phyloP scores from a whole-genome alignment of 2,113 vertebrate species.

The Caranx ignobilis region DNA sequence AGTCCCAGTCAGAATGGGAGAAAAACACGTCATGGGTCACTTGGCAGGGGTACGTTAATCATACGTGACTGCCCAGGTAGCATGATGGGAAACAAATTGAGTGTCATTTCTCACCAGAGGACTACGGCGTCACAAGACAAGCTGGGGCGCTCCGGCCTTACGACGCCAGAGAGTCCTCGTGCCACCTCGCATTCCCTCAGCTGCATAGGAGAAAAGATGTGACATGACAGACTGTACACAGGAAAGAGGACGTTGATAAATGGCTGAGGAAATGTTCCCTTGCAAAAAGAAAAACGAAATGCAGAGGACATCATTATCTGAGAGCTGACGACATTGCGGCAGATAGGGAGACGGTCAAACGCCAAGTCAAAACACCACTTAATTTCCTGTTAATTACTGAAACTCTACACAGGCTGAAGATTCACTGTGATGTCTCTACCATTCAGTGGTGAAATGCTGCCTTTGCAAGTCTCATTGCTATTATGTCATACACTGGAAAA shows the following conservation, averaged over 20 bases:
- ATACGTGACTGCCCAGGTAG: conserved; percentile 71
- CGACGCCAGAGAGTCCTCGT: conserved; percentile 24
- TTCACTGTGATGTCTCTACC: background rate
- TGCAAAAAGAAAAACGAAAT: conserved; percentile 34
- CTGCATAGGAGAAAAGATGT: conserved; percentile 27
- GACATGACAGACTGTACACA: conserved; percentile 52
- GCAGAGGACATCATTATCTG: conserved; percentile 64
- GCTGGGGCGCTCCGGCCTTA: conserved; percentile 41
- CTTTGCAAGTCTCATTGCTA: background rate
- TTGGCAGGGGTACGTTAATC: conserved; percentile 65
- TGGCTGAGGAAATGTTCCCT: conserved; percentile 45
- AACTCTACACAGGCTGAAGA: background rate
- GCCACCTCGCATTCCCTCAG: background rate
- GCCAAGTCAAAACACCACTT: conserved; percentile 41
- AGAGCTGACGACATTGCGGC: conserved; percentile 37
- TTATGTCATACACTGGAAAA: background rate
- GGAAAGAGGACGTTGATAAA: conserved; percentile 62
- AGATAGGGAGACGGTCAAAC: conserved; percentile 26
- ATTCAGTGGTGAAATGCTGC: background rate
- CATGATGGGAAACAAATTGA: conserved; percentile 82
- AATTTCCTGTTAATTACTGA: conserved; percentile 64
- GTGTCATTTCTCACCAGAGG: conserved; percentile 72
- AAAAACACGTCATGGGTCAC: conserved; percentile 71
- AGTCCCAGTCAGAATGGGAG: conserved; percentile 22
- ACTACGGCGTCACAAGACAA: conserved; percentile 50